phyloP scores from a whole-genome alignment of 2,888 invertebrate species.

The Himalopsyche anomala region DNA sequence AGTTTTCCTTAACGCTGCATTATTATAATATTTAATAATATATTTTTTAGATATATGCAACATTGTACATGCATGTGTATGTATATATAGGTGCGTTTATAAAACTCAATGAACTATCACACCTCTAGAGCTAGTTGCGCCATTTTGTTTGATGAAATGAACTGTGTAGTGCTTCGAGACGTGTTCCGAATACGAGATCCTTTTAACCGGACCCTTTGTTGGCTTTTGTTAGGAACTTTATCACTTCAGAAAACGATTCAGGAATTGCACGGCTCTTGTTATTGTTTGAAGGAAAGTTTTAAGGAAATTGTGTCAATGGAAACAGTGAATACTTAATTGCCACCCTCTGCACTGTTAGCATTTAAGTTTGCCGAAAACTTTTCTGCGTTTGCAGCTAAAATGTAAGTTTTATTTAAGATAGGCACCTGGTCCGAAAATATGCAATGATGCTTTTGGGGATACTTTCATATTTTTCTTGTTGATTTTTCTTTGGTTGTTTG shows the following conservation, averaged over 20 bases:
- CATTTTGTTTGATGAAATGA: slow-evolving; percentile 8
- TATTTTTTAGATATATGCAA: too few species aligned
- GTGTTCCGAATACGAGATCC: neutral
- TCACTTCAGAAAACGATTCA: slow-evolving; percentile 21
- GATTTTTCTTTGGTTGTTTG: too few species aligned
- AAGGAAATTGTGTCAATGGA: slow-evolving; percentile 4
- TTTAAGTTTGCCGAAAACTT: neutral
- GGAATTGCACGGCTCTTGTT: slow-evolving; percentile 19
- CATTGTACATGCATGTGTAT: too few species aligned
- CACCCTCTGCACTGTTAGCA: neutral
- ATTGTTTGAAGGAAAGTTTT: slow-evolving; percentile 7
- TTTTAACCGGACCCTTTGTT: slow-evolving; percentile 33
- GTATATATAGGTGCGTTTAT: neutral
- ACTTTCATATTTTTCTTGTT: too few species aligned
- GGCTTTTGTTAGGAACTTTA: slow-evolving; percentile 1
- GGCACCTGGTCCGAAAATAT: too few species aligned
- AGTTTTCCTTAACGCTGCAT: too few species aligned
- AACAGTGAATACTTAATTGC: slow-evolving; percentile 7
- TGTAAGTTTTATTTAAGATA: neutral
- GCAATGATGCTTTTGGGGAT: too few species aligned
- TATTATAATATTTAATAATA: too few species aligned
- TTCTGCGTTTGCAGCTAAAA: neutral
- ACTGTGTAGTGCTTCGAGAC: neutral
- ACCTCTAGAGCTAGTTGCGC: slow-evolving; percentile 6
- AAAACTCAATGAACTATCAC: neutral